A percentile compares a stretch with the other conserved stretches of the same genome.
Evolutionary conservation across 1,140 invertebrate species (phyloP).

Genomic region (Pachyrhynchus sulphureomaculatus): DNA sequence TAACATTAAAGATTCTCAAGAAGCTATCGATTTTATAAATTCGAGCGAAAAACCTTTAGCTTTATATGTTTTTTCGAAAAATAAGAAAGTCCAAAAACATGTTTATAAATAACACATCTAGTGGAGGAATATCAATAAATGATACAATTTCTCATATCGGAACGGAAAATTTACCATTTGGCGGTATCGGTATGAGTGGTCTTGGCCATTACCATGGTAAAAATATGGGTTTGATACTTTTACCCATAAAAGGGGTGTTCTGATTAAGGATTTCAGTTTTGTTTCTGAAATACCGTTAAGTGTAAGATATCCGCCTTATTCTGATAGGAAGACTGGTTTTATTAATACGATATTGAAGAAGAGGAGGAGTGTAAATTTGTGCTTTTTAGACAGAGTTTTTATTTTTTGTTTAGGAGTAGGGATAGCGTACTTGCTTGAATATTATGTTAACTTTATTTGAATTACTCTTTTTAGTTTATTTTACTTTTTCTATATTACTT

Average conservation of each 20-base stretch:
- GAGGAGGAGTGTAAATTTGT: too few relatives aligned
- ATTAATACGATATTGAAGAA: too few relatives aligned
- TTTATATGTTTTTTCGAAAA: constrained; percentile 83
- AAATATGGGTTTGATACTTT: constrained; percentile 89
- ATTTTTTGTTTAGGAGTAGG: too few relatives aligned
- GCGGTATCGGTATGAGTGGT: constrained; percentile 88
- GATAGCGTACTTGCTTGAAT: too few relatives aligned
- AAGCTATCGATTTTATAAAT: constrained; percentile 88
- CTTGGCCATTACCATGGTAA: constrained; percentile 94
- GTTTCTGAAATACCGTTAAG: too few relatives aligned
- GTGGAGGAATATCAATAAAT: constrained; percentile 79
- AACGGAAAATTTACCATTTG: constrained; percentile 82
- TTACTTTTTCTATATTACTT: too few relatives aligned
- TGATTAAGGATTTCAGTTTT: too few relatives aligned
- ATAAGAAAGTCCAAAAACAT: constrained; percentile 70
- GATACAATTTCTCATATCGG: constrained; percentile 77
- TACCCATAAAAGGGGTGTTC: constrained; percentile 87
- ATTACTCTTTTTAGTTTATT: too few relatives aligned
- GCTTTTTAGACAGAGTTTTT: too few relatives aligned
- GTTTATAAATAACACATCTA: constrained; percentile 72
- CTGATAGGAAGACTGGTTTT: too few relatives aligned
- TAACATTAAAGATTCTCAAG: constrained; percentile 75
- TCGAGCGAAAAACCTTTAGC: constrained; percentile 68
- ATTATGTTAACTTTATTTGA: too few relatives aligned
- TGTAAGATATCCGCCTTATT: too few relatives aligned